Percentiles rank a stretch among this genome's conserved stretches.
These are phyloP conservation scores for Drosophila obscura DNA, from an alignment of 1,140 invertebrate species.

Conservation along the genomic window DNA sequence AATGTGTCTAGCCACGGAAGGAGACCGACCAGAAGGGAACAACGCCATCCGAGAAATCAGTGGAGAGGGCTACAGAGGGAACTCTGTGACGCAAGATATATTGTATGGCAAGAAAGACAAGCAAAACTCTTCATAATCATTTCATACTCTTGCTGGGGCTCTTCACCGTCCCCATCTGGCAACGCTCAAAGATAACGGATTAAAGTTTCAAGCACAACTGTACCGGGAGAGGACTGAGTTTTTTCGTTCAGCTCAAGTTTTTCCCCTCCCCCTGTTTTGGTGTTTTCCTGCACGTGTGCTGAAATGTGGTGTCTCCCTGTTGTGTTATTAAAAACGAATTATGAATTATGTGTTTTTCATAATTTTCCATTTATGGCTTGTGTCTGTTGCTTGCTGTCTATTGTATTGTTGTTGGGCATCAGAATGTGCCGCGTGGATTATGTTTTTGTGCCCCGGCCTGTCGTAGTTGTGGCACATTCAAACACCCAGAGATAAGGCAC, in stretches of 20 bases:
- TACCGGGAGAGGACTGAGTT: neutral
- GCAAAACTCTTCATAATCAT: neutral
- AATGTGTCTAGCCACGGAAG: slow-evolving; percentile 70
- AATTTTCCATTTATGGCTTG: slow-evolving; percentile 40
- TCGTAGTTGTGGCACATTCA: slow-evolving; percentile 49
- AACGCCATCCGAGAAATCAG: neutral
- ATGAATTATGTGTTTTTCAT: slow-evolving; percentile 75
- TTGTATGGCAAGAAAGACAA: neutral
- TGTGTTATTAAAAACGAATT: slow-evolving; percentile 80
- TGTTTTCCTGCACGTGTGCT: slow-evolving; percentile 40
- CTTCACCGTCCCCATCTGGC: slow-evolving; percentile 34
- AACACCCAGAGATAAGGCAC: slow-evolving; percentile 67
- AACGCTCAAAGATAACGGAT: slow-evolving; percentile 55
- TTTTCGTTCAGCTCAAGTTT: slow-evolving; percentile 15
- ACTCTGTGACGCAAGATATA: slow-evolving; percentile 5
- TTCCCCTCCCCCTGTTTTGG: slow-evolving; percentile 20
- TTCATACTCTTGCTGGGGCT: neutral
- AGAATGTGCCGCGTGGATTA: slow-evolving; percentile 43
- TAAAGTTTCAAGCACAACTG: slow-evolving; percentile 35
- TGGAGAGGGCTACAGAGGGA: neutral
- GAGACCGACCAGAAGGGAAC: neutral
- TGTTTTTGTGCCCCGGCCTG: slow-evolving; percentile 22
- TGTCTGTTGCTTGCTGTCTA: slow-evolving; percentile 27
- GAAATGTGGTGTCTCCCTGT: slow-evolving; percentile 19
- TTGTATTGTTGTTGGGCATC: slow-evolving; percentile 54